These are phyloP conservation scores for Acleris holmiana DNA, from an alignment of 2,888 invertebrate species.

Conservation along the genomic window DNA sequence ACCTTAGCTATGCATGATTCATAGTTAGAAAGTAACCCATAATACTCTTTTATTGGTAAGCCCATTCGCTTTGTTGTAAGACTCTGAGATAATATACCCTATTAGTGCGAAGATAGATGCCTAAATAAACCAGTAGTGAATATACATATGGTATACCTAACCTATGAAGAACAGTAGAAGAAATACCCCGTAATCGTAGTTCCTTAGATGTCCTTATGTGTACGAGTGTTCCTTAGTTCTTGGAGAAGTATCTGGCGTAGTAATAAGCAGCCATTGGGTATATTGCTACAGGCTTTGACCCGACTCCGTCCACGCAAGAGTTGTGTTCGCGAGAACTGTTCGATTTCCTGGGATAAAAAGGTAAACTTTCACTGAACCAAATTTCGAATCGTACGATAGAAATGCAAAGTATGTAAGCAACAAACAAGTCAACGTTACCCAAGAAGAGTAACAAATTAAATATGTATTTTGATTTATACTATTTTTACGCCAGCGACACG, in stretches of 20 bases:
- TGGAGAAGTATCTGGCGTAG: conserved; percentile 2
- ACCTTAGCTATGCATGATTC: conserved; percentile 19
- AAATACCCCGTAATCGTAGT: conserved; percentile 1
- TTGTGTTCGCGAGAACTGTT: no score
- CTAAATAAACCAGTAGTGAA: conserved; percentile 28
- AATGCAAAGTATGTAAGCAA: no score
- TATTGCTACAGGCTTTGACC: no score
- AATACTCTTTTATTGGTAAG: conserved; percentile 13
- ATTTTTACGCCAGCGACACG: no score
- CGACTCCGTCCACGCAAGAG: no score
- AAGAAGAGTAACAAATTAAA: no score
- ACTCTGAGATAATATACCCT: conserved; percentile 19
- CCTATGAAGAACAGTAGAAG: conserved; percentile 18
- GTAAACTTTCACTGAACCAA: no score
- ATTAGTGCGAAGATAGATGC: conserved; percentile 25
- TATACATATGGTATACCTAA: conserved; percentile 17
- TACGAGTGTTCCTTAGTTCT: conserved; percentile 2
- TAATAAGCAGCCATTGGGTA: not conserved
- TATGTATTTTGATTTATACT: no score
- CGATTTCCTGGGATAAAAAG: no score
- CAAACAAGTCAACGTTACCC: no score
- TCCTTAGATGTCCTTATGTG: conserved; percentile 19
- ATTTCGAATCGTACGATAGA: no score
- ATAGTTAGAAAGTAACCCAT: conserved; percentile 4
- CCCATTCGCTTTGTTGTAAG: conserved; percentile 8